Base-by-base conservation (phyloP, 2,797 vertebrate species). In the Pseudochromis fuscus region DNA sequence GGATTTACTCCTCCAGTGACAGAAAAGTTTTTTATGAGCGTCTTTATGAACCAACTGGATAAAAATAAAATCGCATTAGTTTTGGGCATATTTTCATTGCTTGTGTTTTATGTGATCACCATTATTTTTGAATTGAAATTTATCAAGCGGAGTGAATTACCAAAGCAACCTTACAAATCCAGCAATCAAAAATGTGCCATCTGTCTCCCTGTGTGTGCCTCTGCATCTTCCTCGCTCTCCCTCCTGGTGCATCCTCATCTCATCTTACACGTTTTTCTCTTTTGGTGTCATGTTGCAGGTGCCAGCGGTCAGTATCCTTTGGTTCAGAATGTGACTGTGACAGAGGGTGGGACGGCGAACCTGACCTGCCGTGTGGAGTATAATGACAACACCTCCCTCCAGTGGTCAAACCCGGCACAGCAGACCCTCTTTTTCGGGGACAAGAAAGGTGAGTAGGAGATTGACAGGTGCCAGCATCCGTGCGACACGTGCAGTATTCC, bases 321-420 rank as follows among this genome's bases (percentile, higher is more conserved):
- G 73, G 97, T 97, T 85, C 96, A 98, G 92, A 99, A 99, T 78
- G 94, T 98, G 89, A 99, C 98, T 0, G 97, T 96, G 84, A 96
- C 97, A 62, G 96, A 98, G 95, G 97, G 98, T 11, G 95, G 94
- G 89, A 97, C 95, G 7, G 96, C 94, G 59, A 98, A 96, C 92
- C 89, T 99, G 95, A 99, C 97, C 94, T 99, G 98, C 93, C 95
- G 97, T 66, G 98, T 99, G 92, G 98, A 98, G 95, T 96, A 96
- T 92, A 99, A 99, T 95, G 98, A 99, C 97, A 98, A 99, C 95
- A 99, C 98, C 93, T 99, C 98, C 96, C 97, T 99, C 96, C 97
- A 99, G 98, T 99, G 98, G 98, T 99, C 98, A 89, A 99, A 99
- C 93, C 98, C 98, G 78, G 98, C 98, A 95, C 98, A 99, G 93